These are phyloP conservation scores for Drosophila niveifrons DNA, from an alignment of 2,888 invertebrate species.

Conservation along the genomic window DNA sequence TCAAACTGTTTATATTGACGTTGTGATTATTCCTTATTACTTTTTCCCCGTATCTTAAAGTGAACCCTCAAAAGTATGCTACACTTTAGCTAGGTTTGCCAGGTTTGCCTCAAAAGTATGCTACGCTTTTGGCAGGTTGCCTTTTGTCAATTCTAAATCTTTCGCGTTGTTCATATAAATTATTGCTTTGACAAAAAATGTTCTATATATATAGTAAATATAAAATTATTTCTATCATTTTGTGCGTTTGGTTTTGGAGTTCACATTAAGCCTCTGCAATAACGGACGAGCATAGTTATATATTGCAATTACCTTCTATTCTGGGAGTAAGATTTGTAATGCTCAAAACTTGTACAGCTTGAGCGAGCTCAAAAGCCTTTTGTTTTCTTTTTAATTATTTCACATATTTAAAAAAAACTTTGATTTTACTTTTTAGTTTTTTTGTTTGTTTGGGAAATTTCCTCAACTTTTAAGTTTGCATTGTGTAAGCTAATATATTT, in stretches of 20 bases:
- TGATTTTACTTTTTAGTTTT: not conserved
- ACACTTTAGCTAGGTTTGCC: not conserved
- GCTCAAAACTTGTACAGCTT: constrained; percentile 7
- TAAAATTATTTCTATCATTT: constrained; percentile 1
- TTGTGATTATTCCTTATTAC: constrained; percentile 12
- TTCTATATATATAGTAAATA: not conserved
- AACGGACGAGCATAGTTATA: constrained; percentile 36
- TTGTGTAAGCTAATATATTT: not conserved
- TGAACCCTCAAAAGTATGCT: not conserved
- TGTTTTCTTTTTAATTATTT: not conserved
- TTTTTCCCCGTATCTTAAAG: not conserved
- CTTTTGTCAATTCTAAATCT: constrained; percentile 10
- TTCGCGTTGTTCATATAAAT: constrained; percentile 12
- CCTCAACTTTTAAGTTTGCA: not conserved
- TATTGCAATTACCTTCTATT: constrained; percentile 73
- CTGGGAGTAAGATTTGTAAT: constrained; percentile 78
- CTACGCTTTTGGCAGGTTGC: not conserved
- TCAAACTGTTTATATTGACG: constrained; percentile 12
- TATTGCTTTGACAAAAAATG: constrained; percentile 6
- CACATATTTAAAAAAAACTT: constrained; percentile 1
- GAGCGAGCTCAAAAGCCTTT: not conserved
- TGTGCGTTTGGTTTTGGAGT: constrained; percentile 26
- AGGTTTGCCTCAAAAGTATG: not conserved
- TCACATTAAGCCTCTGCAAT: constrained; percentile 78
- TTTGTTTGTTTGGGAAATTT: too few species aligned